A percentile compares a stretch with the other conserved stretches of the same genome.
These are phyloP conservation scores for Tetranychus cinnabarinus DNA, from an alignment of 1,140 invertebrate species.

Conservation along the genomic window DNA sequence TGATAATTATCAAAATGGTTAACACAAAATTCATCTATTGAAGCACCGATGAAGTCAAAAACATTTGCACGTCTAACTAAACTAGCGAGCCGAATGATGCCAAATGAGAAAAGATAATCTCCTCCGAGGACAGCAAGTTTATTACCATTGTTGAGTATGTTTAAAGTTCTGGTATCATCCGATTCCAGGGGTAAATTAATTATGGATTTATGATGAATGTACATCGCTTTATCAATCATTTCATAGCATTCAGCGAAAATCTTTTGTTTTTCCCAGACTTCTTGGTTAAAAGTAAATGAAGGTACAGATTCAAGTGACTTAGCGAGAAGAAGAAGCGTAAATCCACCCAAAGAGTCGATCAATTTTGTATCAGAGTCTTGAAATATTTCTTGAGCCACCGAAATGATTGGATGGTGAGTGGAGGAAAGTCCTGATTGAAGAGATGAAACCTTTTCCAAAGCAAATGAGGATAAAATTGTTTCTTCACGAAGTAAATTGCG, in stretches of 20 bases:
- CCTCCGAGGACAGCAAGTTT: constrained; percentile 1
- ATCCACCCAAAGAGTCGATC: background rate
- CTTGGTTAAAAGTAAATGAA: background rate
- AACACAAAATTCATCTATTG: constrained; percentile 2
- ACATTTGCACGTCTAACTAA: background rate
- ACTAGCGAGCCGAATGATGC: background rate
- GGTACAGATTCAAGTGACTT: background rate
- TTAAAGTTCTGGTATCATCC: background rate
- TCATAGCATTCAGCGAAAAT: constrained; percentile 2
- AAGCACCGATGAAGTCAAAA: background rate
- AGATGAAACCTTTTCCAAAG: background rate
- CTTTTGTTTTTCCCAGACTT: background rate
- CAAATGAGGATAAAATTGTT: background rate
- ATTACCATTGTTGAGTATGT: background rate
- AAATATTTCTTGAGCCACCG: background rate
- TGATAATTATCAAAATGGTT: background rate
- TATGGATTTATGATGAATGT: background rate
- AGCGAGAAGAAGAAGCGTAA: background rate
- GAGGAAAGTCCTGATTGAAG: background rate
- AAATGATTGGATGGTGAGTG: background rate
- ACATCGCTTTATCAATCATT: constrained; percentile 4
- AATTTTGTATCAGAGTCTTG: background rate
- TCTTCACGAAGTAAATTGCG: background rate
- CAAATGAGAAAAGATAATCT: constrained; percentile 3
- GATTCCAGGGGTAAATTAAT: background rate